Evolutionary conservation across 2,888 invertebrate species (phyloP), one percentile per base, ranked within the genome.

Genomic region (Drosophila cognata): DNA sequence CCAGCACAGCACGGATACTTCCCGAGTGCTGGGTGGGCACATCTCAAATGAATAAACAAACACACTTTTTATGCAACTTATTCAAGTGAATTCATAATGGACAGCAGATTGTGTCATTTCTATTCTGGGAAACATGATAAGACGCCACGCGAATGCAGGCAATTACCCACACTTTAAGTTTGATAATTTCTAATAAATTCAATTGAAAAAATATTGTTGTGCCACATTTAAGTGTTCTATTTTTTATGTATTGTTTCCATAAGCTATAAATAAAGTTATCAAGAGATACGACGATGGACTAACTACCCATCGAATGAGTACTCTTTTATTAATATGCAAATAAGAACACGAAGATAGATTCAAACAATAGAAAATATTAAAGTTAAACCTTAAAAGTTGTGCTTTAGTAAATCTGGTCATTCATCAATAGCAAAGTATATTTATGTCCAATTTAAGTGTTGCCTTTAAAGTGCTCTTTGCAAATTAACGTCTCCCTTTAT

Each of bases 51-150:
- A 43, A 31, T 18, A 31, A 57, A 11, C 8, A 48, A 52, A 57
- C 41, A 56, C 33, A 10, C 6, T 51, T 33, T 21, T 33, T 38
- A n/a, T 21, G 35, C 31, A 38, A 52, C 31, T 25, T 41, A 21
- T 28, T 21, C 51, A 51, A 41, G 41, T 61, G 48, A 41, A 67
- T 56, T 56, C 31, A 50, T 51, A 59, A 63, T 58, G 52, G 36
- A 58, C 13, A 53, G 18, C 41, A 65, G 55, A 53, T 29, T n/a
- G 51, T 61, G 13, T 56, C 18, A 51, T n/a, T 51, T 28, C 5
- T 29, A 29, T 51, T n/a, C 11, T 6, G 11, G 11, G 29, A 51
- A n/a, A 46, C 16, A 51, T 29, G 29, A 51, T 51, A 29, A n/a
- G 29, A 28, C 4, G 51, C 11, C 29, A 51, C 18, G 29, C 51